Evolutionary conservation across 2,888 invertebrate species (phyloP).

Genomic region (Tenthredo livida): DNA sequence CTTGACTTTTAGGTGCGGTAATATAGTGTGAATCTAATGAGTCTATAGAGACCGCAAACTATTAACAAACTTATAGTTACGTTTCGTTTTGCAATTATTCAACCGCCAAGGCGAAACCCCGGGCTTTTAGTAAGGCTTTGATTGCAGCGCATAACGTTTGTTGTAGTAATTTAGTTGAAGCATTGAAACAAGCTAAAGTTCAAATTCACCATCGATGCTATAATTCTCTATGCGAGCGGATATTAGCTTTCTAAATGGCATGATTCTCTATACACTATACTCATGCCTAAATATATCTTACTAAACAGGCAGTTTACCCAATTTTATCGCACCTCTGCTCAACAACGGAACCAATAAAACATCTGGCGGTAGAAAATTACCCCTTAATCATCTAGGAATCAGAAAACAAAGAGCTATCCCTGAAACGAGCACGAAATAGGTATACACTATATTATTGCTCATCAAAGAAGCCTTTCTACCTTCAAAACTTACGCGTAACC

Average conservation of each 20-base stretch:
- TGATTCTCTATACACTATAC: background rate
- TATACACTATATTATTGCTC: background rate
- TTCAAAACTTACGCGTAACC: background rate
- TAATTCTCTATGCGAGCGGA: background rate
- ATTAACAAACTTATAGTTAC: background rate
- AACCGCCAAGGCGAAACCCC: background rate
- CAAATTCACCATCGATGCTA: constrained; percentile 32
- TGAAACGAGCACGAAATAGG: background rate
- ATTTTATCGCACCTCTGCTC: background rate
- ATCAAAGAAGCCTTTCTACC: background rate
- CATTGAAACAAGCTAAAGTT: constrained; percentile 19
- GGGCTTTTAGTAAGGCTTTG: background rate
- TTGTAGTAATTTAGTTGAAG: constrained; percentile 22
- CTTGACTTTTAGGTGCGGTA: background rate
- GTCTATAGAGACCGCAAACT: constrained; percentile 3
- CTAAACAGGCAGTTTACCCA: background rate
- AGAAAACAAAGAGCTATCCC: background rate
- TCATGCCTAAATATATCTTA: background rate
- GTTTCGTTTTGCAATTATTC: constrained; percentile 22
- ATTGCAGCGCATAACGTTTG: background rate
- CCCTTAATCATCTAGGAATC: background rate
- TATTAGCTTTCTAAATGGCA: background rate
- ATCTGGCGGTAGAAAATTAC: background rate
- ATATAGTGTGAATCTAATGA: background rate
- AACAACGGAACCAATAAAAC: background rate